Percentiles rank a stretch among this genome's conserved stretches.
These are phyloP conservation scores for Sinocyclocheilus anshuiensis DNA, from an alignment of 2,113 vertebrate species.

Conservation along the genomic window DNA sequence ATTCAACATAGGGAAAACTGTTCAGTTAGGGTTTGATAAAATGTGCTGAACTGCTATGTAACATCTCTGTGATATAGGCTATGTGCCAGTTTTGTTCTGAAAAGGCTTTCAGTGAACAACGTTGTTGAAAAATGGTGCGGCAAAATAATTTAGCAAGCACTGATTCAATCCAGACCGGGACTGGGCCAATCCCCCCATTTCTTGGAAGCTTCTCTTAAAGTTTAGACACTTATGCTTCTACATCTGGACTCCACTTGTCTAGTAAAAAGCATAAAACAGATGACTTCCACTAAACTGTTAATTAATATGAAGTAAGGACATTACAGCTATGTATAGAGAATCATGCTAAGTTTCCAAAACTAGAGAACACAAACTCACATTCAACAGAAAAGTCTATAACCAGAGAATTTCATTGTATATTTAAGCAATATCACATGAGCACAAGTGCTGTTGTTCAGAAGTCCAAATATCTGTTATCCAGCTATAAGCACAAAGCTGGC, in stretches of 20 bases:
- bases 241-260: constrained; percentile 4
- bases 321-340: background rate
- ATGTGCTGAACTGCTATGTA: background rate
- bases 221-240: background rate
- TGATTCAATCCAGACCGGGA: background rate
- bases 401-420: too few species aligned
- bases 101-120: background rate
- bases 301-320: too few species aligned
- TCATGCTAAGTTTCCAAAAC: background rate
- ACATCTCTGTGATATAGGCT: background rate
- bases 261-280: constrained; percentile 4
- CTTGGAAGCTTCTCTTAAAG: constrained; percentile 9
- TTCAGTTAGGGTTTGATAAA: background rate
- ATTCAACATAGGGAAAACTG: background rate
- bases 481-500: too few species aligned
- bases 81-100: background rate
- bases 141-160: background rate
- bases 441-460: too few species aligned
- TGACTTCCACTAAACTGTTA: background rate
- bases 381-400: too few species aligned
- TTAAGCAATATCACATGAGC: too few species aligned
- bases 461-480: too few species aligned
- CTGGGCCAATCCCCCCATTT: background rate
- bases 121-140: background rate
- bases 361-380: background rate